Evolutionary conservation across 2,888 invertebrate species (phyloP).

Genomic region (Heliconius ismenius): DNA sequence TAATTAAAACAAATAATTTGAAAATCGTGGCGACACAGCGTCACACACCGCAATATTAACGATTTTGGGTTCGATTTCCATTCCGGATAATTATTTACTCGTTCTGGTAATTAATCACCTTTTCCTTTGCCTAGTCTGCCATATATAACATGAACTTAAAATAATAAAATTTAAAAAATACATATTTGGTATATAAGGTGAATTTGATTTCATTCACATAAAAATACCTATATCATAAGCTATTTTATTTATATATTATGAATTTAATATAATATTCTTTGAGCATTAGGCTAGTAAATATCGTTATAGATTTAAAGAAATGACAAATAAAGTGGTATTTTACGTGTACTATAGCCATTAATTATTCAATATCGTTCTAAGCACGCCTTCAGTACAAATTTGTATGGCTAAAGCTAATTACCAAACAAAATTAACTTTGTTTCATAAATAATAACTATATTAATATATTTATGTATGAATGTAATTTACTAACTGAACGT

Average conservation of each 20-base stretch:
- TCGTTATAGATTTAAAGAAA: slow-evolving; percentile 52
- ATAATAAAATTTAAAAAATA: too few relatives aligned
- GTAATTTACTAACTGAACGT: background rate
- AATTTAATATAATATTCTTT: background rate
- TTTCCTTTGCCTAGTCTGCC: too few relatives aligned
- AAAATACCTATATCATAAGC: background rate
- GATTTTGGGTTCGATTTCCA: too few relatives aligned
- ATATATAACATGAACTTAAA: too few relatives aligned
- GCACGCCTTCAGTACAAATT: slow-evolving; percentile 45
- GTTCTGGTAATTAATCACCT: too few relatives aligned
- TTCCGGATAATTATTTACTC: too few relatives aligned
- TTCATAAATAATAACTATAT: slow-evolving; percentile 12
- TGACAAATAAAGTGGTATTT: slow-evolving; percentile 61
- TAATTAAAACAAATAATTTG: too few relatives aligned
- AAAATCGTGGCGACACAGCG: too few relatives aligned
- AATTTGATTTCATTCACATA: background rate
- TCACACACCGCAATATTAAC: too few relatives aligned
- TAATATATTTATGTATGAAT: slow-evolving; percentile 8
- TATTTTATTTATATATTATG: background rate
- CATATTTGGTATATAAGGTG: too few relatives aligned
- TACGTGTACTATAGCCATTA: slow-evolving; percentile 58
- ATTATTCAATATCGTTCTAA: slow-evolving; percentile 62
- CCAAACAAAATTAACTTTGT: slow-evolving; percentile 28
- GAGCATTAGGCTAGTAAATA: background rate
- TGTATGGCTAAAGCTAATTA: slow-evolving; percentile 46